Percentiles rank a stretch among this genome's conserved stretches.
These are phyloP conservation scores for Orthonychiurus folsomi DNA, from an alignment of 2,888 invertebrate genomes.

Conservation along the genomic window DNA sequence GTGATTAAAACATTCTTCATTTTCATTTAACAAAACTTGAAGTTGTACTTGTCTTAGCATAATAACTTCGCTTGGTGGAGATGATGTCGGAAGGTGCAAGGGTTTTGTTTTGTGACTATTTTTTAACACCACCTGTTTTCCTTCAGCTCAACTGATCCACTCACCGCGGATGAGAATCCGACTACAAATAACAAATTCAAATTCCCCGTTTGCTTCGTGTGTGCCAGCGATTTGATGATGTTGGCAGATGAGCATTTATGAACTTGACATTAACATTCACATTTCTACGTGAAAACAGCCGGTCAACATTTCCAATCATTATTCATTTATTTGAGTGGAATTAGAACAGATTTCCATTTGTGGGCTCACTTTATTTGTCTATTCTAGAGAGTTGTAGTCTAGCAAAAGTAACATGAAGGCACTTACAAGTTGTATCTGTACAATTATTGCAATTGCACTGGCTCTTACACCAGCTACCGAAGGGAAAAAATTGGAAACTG, in stretches of 20 bases:
- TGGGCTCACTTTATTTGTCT: too few species aligned
- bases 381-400: not conserved
- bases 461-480: not conserved
- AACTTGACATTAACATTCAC: conserved; percentile 1
- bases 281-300: too few species aligned
- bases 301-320: not conserved
- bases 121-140: not conserved
- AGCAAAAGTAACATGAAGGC: not conserved
- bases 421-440: too few species aligned
- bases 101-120: not conserved
- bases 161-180: too few species aligned
- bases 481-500: conserved; percentile 48
- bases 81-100: not conserved
- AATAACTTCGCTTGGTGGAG: not conserved
- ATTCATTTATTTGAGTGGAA: too few species aligned
- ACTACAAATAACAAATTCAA: too few species aligned
- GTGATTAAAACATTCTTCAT: too few species aligned
- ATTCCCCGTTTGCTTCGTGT: too few species aligned
- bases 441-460: not conserved
- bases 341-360: too few species aligned
- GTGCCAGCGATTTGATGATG: not conserved
- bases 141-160: too few species aligned
- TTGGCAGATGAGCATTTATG: not conserved
- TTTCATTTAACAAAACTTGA: not conserved
- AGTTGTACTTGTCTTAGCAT: not conserved